Evolutionary conservation across 2,113 vertebrate genomes (phyloP).

Genomic region (Xiphophorus hellerii): DNA sequence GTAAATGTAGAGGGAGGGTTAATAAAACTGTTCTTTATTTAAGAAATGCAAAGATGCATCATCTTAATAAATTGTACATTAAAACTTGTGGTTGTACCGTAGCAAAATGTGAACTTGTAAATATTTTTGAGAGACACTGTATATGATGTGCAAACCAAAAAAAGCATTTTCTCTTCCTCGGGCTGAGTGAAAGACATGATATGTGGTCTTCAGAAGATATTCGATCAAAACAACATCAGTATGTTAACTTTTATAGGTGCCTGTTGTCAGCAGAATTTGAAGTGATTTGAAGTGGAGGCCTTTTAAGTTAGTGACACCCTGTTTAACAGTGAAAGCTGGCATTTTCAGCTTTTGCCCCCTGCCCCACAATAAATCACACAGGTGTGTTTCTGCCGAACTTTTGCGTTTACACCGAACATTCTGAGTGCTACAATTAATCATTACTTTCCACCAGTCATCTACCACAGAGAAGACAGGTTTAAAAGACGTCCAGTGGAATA

Average conservation of each 20-base stretch:
- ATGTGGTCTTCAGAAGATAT: background rate
- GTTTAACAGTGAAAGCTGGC: background rate
- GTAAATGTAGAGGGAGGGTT: too few species aligned
- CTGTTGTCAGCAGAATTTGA: background rate
- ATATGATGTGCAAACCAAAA: background rate
- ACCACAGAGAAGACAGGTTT: constrained; percentile 26
- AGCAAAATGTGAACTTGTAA: background rate
- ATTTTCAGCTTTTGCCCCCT: constrained; percentile 10
- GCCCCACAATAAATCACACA: constrained; percentile 4
- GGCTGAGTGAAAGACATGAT: background rate
- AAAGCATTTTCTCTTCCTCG: background rate
- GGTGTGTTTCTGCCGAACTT: background rate
- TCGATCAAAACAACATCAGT: background rate
- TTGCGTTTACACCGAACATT: background rate
- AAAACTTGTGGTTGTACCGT: too few species aligned
- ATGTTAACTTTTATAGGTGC: background rate
- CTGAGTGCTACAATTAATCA: constrained; percentile 11
- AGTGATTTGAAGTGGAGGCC: background rate
- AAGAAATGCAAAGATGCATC: too few species aligned
- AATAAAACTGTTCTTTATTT: too few species aligned
- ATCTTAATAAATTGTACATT: too few species aligned
- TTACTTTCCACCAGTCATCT: constrained; percentile 18
- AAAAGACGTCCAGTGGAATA: constrained; percentile 23
- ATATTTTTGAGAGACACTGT: background rate
- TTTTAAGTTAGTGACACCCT: background rate